phyloP scores from a whole-genome alignment of 2,113 vertebrate genomes.

The Bothrops jararaca region DNA sequence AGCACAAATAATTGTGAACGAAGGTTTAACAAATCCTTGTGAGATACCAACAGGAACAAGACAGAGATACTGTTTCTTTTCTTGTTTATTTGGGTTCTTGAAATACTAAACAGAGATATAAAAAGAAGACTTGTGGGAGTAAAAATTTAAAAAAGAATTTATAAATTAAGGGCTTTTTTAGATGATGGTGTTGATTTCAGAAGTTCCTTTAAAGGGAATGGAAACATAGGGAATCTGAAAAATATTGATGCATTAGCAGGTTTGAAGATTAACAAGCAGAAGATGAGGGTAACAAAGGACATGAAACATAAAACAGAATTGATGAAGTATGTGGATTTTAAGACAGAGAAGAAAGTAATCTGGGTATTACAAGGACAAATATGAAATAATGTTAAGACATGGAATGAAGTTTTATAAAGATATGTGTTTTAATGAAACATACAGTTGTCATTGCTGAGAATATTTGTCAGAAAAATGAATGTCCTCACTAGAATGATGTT shows the following conservation, averaged over 20 bases:
- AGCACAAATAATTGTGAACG: not conserved
- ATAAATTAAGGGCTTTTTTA: not conserved
- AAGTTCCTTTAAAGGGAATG: not conserved
- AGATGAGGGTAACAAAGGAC: not conserved
- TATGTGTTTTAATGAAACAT: not conserved
- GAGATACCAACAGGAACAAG: not conserved
- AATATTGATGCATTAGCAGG: not conserved
- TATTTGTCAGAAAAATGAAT: not conserved
- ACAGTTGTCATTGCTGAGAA: not conserved
- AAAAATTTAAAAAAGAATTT: not conserved
- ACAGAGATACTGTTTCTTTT: not conserved
- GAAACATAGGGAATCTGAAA: not conserved
- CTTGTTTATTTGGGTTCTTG: not conserved
- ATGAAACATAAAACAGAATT: not conserved
- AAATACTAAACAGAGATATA: not conserved
- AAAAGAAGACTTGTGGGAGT: not conserved
- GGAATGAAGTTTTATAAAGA: not conserved
- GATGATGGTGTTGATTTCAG: not conserved
- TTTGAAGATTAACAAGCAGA: not conserved
- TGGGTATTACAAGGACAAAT: not conserved
- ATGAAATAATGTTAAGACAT: not conserved
- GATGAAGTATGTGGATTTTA: not conserved
- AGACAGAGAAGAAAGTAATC: not conserved
- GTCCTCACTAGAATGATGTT: not conserved
- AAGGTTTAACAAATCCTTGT: not conserved